phyloP scores from a whole-genome alignment of 2,888 invertebrate species.

The Lordiphosa andalusiaca region DNA sequence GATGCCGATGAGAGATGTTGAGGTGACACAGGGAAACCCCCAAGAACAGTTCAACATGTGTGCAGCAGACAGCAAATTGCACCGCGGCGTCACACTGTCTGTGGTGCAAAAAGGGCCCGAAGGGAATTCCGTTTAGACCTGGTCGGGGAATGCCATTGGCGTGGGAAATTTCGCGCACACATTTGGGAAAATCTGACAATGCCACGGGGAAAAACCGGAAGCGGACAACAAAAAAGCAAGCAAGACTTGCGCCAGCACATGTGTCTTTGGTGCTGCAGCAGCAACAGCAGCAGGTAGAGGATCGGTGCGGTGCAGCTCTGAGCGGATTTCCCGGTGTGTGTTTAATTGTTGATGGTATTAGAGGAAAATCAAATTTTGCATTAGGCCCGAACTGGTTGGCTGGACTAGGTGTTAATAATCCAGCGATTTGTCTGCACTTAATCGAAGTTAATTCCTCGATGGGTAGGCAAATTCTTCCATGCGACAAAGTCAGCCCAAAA shows the following conservation, averaged over 20 bases:
- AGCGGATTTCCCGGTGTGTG: conserved; percentile 35
- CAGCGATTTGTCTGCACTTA: conserved; percentile 64
- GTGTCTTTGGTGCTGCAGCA: conserved; percentile 16
- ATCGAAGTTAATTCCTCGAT: conserved; percentile 66
- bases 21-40: conserved; percentile 49
- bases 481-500: conserved; percentile 48
- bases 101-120: conserved; percentile 30
- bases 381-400: conserved; percentile 26
- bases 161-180: conserved; percentile 68
- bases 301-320: conserved; percentile 9
- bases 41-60: conserved; percentile 63
- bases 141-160: conserved; percentile 57
- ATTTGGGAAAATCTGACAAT: conserved; percentile 56
- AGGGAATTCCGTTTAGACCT: conserved; percentile 63
- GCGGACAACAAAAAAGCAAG: conserved; percentile 22
- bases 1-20: conserved; percentile 32
- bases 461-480: no score
- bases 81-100: conserved; percentile 63
- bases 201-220: conserved; percentile 65
- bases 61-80: conserved; percentile 56
- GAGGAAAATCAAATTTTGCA: conserved; percentile 69
- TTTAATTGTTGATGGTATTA: conserved; percentile 77
- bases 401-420: conserved; percentile 74
- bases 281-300: conserved; percentile 49
- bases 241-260: conserved; percentile 65